A percentile compares a stretch with the other conserved stretches of the same genome.
phyloP scores from a whole-genome alignment of 2,888 invertebrate genomes.

The Eubasilissa splendida region DNA sequence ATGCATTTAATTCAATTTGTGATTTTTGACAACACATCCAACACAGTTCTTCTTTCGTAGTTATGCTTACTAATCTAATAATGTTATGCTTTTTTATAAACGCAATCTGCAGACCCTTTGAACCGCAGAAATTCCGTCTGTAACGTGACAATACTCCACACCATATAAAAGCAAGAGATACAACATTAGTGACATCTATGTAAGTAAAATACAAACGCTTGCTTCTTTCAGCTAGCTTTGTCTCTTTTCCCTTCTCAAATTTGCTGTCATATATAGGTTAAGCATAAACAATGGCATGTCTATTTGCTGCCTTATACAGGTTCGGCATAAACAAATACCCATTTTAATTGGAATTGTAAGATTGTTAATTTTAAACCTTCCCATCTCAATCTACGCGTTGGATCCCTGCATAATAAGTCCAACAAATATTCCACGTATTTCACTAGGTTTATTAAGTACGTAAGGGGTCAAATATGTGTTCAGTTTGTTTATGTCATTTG shows the following conservation, averaged over 20 bases:
- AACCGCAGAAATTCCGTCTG: slow-evolving; percentile 28
- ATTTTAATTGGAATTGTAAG: too few species aligned
- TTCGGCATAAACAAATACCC: too few species aligned
- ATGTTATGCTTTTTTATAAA: slow-evolving; percentile 10
- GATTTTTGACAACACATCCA: background rate
- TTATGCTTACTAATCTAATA: slow-evolving; percentile 24
- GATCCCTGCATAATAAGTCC: too few species aligned
- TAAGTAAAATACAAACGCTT: slow-evolving; percentile 30
- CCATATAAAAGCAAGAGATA: slow-evolving; percentile 18
- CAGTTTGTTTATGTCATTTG: too few species aligned
- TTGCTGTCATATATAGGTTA: background rate
- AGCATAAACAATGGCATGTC: too few species aligned
- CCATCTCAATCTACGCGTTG: too few species aligned
- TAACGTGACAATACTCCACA: slow-evolving; percentile 6
- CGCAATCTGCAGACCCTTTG: slow-evolving; percentile 21
- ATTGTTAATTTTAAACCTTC: too few species aligned
- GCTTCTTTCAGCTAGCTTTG: slow-evolving; percentile 19
- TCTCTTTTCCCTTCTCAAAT: slow-evolving; percentile 9
- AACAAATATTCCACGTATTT: too few species aligned
- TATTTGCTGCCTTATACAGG: too few species aligned
- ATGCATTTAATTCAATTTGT: background rate
- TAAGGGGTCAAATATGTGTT: too few species aligned
- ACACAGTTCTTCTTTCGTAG: slow-evolving; percentile 1
- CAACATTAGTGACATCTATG: slow-evolving; percentile 26
- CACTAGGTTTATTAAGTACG: too few species aligned